Base-by-base conservation (phyloP, 1,140 invertebrate genomes). In the Hyles vespertilio region DNA sequence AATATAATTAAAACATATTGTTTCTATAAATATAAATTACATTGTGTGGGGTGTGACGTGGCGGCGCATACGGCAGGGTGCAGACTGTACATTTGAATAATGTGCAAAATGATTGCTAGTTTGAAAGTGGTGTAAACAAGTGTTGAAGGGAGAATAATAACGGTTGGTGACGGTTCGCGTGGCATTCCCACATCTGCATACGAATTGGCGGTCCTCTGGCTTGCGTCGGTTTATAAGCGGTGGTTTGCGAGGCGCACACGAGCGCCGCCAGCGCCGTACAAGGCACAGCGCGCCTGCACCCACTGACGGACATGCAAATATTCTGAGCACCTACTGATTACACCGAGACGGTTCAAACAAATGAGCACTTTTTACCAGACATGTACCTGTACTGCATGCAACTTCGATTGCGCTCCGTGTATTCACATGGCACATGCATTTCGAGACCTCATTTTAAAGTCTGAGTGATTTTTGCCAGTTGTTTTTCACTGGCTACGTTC, bases 171-270 rank as follows among this genome's bases (percentile, higher is more conserved):
- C 10, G 12, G 59, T 59, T 65, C 9, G 60, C 67, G 65, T 74
- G 69, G 62, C 56, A 63, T 61, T 65, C 63, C 51, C 58, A 68
- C 62, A 75, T 79, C 74, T 72, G 74, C 77, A 79, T 79, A 74
- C 72, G 68, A 79, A 79, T 77, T 67, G 69, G 57, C 44, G 45
- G 52, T 50, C 59, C 59, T 63, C 63, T 56, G 63, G 51, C 32
- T 56, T 51, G 61, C 59, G 53, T 60, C 63, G 65, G 49, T 67
- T 69, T 73, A 71, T 56, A 67, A 66, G 58, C 62, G 44, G 40
- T 34, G 59, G 40, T 32, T 52, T 22, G 22, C 22, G 22, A 22
- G 22, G 22, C 59, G 62, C 59, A 55, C 51, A 59, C 55, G 50
- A 63, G 46, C 45, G 52, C 32, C 10, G 32, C 32, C 48, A 54